phyloP scores from a whole-genome alignment of 2,797 vertebrate species.

The Galagoides demidoff region DNA sequence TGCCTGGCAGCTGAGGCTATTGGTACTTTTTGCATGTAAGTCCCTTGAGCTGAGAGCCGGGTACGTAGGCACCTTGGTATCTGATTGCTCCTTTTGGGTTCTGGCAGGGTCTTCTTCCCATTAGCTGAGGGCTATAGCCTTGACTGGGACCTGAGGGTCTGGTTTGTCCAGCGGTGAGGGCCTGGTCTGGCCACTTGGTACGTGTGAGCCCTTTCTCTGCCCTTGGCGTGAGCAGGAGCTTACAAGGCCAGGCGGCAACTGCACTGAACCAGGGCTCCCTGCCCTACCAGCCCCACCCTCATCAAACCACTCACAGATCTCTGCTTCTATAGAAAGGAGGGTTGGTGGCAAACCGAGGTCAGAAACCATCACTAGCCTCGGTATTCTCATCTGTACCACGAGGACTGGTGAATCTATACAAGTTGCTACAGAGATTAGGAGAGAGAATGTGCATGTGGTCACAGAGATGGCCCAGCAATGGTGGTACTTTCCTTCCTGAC shows the following conservation, averaged over 20 bases:
- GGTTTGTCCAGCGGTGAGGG: background rate
- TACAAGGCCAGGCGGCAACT: background rate
- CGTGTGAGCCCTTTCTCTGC: background rate
- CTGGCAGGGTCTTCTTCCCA: background rate
- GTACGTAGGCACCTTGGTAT: background rate
- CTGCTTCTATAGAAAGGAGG: background rate
- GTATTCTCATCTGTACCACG: rapidly evolving
- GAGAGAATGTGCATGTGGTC: background rate
- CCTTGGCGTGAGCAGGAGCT: background rate
- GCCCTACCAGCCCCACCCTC: background rate
- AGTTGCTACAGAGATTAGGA: rapidly evolving
- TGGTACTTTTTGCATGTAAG: rapidly evolving
- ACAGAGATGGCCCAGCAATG: background rate
- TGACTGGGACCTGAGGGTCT: background rate
- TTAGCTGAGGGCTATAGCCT: rapidly evolving
- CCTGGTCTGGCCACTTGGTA: rapidly evolving
- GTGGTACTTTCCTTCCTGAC: background rate
- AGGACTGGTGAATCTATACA: rapidly evolving
- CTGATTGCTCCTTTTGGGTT: rapidly evolving
- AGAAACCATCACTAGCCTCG: rapidly evolving
- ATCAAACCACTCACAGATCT: background rate
- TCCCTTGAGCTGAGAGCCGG: too few species aligned
- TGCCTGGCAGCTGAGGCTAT: background rate
- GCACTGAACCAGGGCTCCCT: background rate
- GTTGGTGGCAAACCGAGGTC: background rate